Conservation (phyloP, 2,797 vertebrate species). For the Loris lydekkerianus region DNA sequence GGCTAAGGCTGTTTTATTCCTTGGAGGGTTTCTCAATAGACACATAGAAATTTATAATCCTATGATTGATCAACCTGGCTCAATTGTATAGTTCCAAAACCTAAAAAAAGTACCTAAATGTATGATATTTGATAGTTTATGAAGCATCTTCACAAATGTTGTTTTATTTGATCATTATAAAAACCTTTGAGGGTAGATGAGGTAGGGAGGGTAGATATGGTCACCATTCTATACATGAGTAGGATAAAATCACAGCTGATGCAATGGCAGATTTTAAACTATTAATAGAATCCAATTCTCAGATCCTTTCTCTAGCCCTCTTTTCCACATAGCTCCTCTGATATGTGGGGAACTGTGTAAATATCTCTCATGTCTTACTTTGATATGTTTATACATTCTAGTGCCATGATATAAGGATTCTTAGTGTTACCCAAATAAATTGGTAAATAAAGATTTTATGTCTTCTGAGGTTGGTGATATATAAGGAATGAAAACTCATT, state of each 20-base stretch:
- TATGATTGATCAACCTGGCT: conserved; percentile 28
- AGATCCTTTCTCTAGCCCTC: neutral
- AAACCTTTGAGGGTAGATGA: conserved; percentile 13
- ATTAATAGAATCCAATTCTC: neutral
- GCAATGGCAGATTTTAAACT: neutral
- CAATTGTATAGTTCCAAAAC: conserved; percentile 17
- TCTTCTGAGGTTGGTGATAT: conserved; percentile 72
- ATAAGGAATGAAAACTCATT: conserved; percentile 78
- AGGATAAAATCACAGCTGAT: neutral
- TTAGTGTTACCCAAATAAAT: conserved; percentile 59
- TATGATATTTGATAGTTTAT: conserved; percentile 36
- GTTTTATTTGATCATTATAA: conserved; percentile 49
- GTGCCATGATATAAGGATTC: conserved; percentile 37
- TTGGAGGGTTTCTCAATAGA: conserved; percentile 49
- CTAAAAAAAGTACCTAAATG: conserved; percentile 52
- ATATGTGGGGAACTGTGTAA: neutral
- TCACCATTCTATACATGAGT: neutral
- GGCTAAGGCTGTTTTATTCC: conserved; percentile 59
- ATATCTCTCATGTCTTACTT: conserved; percentile 2
- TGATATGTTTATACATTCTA: conserved; percentile 48
- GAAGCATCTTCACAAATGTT: conserved; percentile 22
- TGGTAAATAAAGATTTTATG: conserved; percentile 78
- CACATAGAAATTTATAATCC: conserved; percentile 51
- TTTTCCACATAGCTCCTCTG: neutral
- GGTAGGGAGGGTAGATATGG: neutral